Conservation (phyloP, 2,797 vertebrate genomes). For the Amblyraja radiata region DNA sequence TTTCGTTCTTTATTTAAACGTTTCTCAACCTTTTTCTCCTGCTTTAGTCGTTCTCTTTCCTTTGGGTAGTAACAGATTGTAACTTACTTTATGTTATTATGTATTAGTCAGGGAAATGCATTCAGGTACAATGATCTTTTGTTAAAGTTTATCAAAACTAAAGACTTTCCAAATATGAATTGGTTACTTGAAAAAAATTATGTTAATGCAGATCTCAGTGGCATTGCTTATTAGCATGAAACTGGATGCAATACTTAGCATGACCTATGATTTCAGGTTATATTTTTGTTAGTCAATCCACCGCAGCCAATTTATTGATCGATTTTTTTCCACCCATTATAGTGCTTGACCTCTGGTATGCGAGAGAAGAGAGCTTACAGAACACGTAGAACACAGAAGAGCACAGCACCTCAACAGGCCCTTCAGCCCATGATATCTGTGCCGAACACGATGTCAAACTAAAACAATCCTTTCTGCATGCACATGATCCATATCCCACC, state of each 20-base stretch:
- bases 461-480: too few species aligned
- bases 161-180: background rate
- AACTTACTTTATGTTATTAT: background rate
- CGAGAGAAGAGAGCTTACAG: too few species aligned
- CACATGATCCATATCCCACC: too few species aligned
- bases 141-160: background rate
- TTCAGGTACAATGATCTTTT: background rate
- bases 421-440: too few species aligned
- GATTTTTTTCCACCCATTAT: too few species aligned
- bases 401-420: too few species aligned
- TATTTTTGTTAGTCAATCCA: background rate
- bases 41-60: constrained; percentile 86
- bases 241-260: background rate
- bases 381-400: too few species aligned
- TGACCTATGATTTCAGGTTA: background rate
- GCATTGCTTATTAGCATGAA: background rate
- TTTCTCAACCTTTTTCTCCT: constrained; percentile 89
- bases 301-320: background rate
- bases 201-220: background rate
- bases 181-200: background rate
- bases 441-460: too few species aligned
- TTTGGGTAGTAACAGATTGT: constrained; percentile 45
- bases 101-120: background rate
- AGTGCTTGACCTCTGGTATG: too few species aligned
- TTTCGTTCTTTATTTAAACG: constrained; percentile 88